Conservation (phyloP, 2,797 vertebrate species). For the Catamblyrhynchus diadema region DNA sequence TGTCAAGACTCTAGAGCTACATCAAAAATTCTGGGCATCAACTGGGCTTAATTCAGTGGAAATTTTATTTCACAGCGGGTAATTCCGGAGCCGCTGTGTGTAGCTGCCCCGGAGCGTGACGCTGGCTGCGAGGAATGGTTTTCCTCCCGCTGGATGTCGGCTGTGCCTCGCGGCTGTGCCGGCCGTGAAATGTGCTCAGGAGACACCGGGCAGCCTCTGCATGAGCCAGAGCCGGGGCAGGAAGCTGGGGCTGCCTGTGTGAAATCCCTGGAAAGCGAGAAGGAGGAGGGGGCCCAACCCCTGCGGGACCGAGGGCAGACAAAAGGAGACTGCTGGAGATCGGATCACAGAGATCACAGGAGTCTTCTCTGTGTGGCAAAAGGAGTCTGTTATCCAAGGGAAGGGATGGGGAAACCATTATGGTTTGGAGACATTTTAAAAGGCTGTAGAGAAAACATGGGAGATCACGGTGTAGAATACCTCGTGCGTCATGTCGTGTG, state of each 20-base stretch:
- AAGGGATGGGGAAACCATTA: not conserved
- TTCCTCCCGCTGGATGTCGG: fast-evolving
- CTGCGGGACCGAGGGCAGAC: not conserved
- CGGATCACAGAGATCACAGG: not conserved
- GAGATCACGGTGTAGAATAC: not conserved
- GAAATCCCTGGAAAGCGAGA: not conserved
- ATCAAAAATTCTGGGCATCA: not conserved
- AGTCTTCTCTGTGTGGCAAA: not conserved
- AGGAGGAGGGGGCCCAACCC: no score
- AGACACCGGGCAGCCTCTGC: not conserved
- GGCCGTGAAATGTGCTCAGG: fast-evolving
- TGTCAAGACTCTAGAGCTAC: not conserved
- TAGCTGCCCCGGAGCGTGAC: fast-evolving
- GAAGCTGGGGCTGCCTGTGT: fast-evolving
- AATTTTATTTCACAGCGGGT: not conserved
- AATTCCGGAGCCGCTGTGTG: not conserved
- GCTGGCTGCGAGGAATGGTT: not conserved
- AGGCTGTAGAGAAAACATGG: not conserved
- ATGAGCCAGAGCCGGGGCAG: fast-evolving
- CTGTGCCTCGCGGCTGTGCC: not conserved
- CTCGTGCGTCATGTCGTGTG: not conserved
- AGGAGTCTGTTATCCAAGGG: not conserved
- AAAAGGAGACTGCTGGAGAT: not conserved
- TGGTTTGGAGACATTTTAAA: not conserved
- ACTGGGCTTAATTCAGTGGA: not conserved